Evolutionary conservation across 2,797 vertebrate species (phyloP).

Genomic region (Numenius phaeopus): DNA sequence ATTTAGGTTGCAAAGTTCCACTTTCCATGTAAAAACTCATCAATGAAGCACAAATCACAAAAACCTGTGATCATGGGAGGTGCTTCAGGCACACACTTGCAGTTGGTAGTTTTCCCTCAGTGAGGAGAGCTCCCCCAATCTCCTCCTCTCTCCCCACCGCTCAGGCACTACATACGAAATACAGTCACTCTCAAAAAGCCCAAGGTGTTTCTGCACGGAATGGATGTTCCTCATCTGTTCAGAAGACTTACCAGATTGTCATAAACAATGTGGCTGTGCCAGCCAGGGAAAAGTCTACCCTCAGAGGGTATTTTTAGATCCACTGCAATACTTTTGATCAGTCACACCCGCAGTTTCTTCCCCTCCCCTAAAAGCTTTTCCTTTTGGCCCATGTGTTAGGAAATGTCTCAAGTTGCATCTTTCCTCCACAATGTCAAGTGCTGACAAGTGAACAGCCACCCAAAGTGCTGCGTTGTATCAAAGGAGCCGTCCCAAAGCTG

Average conservation of each 20-base stretch:
- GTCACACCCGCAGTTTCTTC: neutral
- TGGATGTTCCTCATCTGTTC: neutral
- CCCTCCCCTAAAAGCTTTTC: neutral
- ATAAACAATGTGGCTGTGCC: neutral
- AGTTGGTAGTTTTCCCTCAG: neutral
- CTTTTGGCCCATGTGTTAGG: neutral
- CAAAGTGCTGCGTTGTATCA: neutral
- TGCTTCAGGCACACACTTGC: neutral
- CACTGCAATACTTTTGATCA: neutral
- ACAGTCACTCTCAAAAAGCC: neutral
- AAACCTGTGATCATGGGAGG: neutral
- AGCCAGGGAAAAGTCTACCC: neutral
- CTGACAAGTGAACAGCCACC: constrained; percentile 22
- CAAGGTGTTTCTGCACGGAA: neutral
- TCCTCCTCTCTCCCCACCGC: neutral
- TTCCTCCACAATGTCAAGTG: neutral
- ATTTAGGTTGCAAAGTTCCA: neutral
- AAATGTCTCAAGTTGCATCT: neutral
- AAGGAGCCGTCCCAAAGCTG: constrained; percentile 13
- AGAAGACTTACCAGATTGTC: neutral
- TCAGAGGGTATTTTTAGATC: constrained; percentile 10
- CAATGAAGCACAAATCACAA: neutral
- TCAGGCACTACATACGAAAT: neutral
- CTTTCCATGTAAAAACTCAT: neutral
- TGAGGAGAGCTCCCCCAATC: fast-evolving